Evolutionary conservation across 2,888 invertebrate species (phyloP).

Genomic region (Calephelis perditalis): DNA sequence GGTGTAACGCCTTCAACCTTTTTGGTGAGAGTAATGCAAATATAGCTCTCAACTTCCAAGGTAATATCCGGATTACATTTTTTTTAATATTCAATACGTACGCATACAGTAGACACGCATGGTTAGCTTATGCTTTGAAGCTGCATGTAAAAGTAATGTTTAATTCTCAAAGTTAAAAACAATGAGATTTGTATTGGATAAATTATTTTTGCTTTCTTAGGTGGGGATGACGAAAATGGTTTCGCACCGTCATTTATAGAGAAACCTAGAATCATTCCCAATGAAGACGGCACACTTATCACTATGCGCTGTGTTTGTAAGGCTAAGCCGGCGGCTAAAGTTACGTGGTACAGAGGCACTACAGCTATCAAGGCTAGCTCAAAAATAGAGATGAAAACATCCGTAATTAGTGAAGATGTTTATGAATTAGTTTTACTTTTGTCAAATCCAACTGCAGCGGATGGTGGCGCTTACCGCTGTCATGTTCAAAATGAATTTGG

Average conservation of each 20-base stretch:
- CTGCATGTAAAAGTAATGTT: constrained; percentile 49
- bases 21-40: constrained; percentile 99
- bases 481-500: constrained; percentile 97
- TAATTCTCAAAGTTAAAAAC: not conserved
- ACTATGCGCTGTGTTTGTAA: constrained; percentile 98
- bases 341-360: constrained; percentile 96
- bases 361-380: constrained; percentile 90
- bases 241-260: constrained; percentile 98
- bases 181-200: constrained; percentile 1
- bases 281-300: constrained; percentile 97
- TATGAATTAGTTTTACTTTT: constrained; percentile 88
- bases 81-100: constrained; percentile 45
- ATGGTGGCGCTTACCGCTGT: constrained; percentile 85
- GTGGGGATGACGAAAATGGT: constrained; percentile 94
- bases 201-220: constrained; percentile 64
- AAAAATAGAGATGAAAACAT: constrained; percentile 89
- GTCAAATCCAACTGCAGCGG: constrained; percentile 72
- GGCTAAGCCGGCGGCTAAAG: constrained; percentile 95
- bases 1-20: constrained; percentile 99
- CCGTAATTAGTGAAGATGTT: constrained; percentile 88
- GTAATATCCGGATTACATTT: constrained; percentile 74
- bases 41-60: constrained; percentile 99
- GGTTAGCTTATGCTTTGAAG: constrained; percentile 61
- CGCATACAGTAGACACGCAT: constrained; percentile 76
- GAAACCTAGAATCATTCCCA: constrained; percentile 99